Base-by-base conservation (phyloP, 2,797 vertebrate species). In the Micromesistius poutassou region DNA sequence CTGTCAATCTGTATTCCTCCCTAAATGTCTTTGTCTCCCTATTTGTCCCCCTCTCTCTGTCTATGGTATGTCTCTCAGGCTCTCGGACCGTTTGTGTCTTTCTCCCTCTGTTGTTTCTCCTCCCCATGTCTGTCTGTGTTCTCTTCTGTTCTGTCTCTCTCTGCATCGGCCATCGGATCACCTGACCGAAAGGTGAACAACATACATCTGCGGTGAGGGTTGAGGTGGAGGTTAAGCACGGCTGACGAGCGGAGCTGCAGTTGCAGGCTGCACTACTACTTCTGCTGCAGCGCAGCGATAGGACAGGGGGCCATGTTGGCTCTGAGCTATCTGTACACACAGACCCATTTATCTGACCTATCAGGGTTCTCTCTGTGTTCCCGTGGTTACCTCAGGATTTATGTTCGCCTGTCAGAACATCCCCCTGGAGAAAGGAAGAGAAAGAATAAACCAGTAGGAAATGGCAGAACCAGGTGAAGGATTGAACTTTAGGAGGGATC, bases 141-240 rank as follows among this genome's bases (percentile, higher is more conserved):
- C 40, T 13, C 14, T 40, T 55, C 66, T 55, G 40, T 62, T 66
- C 7, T 72, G 73, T 78, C 78, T 30, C 77, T 73, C 38, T 68
- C 5, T 85, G 83, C 81, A 84, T 68, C 72, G 14, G 40, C 40
- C 40, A 2, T 38, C 36, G 2, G 55, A 86, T 81, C 70, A 46
- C 76, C 77, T 79, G 81, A 78, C 85, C 85, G 81, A 85, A 90
- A 90, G 87, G 91, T 93, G 91, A 92, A 91, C 71, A 91, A 92
- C 93, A 91, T 82, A 92, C 91, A 85, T 81, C 84, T 80, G 77
- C 74, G 82, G 78, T 82, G 84, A 78, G 89, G 91, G 89, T 89
- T 89, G 87, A 83, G 42, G 40, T 38, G 82, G 78, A 78, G 83
- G 82, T 84, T 78, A 79, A 80, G 55, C 83, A 82, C 82, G 76